phyloP scores from a whole-genome alignment of 2,113 vertebrate genomes.

The Periophthalmodon schlosseri region DNA sequence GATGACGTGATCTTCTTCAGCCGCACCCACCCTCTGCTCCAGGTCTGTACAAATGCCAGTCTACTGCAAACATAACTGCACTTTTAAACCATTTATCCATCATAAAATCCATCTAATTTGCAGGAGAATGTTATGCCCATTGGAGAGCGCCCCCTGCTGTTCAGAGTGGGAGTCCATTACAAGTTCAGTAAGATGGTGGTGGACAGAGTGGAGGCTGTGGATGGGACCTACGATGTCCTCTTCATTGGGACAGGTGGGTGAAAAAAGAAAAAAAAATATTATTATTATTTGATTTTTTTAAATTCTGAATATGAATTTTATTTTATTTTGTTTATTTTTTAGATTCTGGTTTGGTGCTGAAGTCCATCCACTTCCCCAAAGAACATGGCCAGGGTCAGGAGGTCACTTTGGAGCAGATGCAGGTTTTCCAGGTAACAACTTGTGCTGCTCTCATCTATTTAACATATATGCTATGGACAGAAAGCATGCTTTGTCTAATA shows the following conservation, averaged over 20 bases:
- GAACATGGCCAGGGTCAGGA: constrained; percentile 71
- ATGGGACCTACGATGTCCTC: constrained; percentile 80
- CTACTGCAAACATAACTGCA: not conserved
- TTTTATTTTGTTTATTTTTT: not conserved
- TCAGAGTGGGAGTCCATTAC: constrained; percentile 79
- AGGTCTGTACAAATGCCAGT: constrained; percentile 48
- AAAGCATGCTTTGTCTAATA: too few species aligned
- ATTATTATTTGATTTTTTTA: not conserved
- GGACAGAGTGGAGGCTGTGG: constrained; percentile 81
- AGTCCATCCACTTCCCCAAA: constrained; percentile 75
- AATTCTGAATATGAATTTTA: not conserved
- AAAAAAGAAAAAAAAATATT: not conserved
- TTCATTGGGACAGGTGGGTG: constrained; percentile 81
- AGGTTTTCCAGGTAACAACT: constrained; percentile 79
- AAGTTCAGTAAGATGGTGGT: constrained; percentile 80
- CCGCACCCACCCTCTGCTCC: constrained; percentile 80
- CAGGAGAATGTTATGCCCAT: constrained; percentile 77
- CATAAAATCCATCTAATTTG: constrained; percentile 9
- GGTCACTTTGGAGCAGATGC: constrained; percentile 80
- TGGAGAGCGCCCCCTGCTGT: constrained; percentile 77
- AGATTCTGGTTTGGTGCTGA: constrained; percentile 82
- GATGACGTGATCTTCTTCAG: constrained; percentile 85
- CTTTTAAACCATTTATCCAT: not conserved
- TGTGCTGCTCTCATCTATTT: not conserved
- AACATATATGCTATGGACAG: too few species aligned